Conservation (phyloP, 2,113 vertebrate species). For the Anhinga rufa region DNA sequence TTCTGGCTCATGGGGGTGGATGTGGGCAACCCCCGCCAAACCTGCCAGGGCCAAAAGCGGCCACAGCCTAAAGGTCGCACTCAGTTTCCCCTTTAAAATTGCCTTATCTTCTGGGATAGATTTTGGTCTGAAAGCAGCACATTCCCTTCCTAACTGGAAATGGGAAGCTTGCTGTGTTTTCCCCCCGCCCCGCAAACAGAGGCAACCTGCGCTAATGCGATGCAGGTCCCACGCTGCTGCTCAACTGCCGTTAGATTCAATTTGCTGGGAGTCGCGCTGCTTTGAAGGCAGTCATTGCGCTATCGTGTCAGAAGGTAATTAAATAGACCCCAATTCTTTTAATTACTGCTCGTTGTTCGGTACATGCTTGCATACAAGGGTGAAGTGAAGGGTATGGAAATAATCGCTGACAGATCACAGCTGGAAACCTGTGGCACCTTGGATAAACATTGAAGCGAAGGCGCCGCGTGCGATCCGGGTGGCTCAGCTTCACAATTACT, state of each 20-base stretch:
- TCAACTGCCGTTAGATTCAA: neutral
- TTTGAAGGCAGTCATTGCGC: neutral
- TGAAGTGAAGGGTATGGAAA: conserved; percentile 57
- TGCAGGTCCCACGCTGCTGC: neutral
- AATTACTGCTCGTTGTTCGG: conserved; percentile 52
- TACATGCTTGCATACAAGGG: conserved; percentile 34
- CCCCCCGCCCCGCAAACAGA: neutral
- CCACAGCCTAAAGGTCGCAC: neutral
- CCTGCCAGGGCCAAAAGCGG: neutral
- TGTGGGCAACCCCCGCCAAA: neutral
- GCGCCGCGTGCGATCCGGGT: neutral
- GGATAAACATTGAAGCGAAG: neutral
- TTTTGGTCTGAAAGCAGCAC: neutral
- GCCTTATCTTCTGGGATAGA: neutral
- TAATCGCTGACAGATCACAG: conserved; percentile 20
- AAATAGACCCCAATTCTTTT: conserved; percentile 66
- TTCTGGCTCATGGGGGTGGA: neutral
- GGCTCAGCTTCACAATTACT: neutral
- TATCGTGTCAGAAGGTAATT: conserved; percentile 54
- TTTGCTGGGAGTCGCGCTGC: neutral
- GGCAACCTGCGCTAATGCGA: neutral
- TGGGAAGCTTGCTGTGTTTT: neutral
- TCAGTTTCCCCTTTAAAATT: neutral
- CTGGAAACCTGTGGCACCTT: conserved; percentile 19
- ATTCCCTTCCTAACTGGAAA: neutral